Base-by-base conservation (phyloP, 2,888 invertebrate genomes). In the Epinotia ramella region DNA sequence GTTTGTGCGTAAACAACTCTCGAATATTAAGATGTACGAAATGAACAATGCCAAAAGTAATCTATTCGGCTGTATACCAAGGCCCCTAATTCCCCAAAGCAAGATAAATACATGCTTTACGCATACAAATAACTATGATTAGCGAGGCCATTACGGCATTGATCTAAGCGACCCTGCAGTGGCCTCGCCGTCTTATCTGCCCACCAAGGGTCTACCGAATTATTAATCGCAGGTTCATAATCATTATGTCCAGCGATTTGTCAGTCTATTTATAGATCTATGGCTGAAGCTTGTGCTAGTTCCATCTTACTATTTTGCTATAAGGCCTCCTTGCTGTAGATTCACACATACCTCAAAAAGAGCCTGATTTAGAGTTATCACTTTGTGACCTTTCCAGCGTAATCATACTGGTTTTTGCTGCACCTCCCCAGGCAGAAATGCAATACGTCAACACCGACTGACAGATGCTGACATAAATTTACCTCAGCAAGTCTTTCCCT, bases 101-200 rank as follows among this genome's bases (percentile, higher is more conserved):
- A 63, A 67, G 76, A 76, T 65, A 71, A 72, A 76, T 76, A 67
- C 56, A 71, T 71, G 46, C 67, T 67, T 65, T 62, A 57, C 71
- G 71, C 67, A 72, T 76, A 76, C 71, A 71, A 76, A 71, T 76
- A 76, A 62, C 76, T 72, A 76, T 67, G 62, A 76, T 76, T 72
- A 72, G 66, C 62, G 13, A 16, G 11, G 59, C 63, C 28, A 67
- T 76, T 76, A 70, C 18, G 59, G 74, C 65, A 72, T 76, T 57
- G 71, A 76, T 76, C 60, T 53, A 59, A 72, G 71, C 62, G 66
- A 72, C 71, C 76, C 67, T 62, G 71, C 62, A 53, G 60, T 67
- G 76, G 56, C 76, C 76, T 76, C 66, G 40, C 40, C 2, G 71
- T 74, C 65, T 75, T 71, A 70, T 76, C 76, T 66, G 12, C 57